phyloP scores from a whole-genome alignment of 1,140 invertebrate genomes.

The Hormaphis cornu region DNA sequence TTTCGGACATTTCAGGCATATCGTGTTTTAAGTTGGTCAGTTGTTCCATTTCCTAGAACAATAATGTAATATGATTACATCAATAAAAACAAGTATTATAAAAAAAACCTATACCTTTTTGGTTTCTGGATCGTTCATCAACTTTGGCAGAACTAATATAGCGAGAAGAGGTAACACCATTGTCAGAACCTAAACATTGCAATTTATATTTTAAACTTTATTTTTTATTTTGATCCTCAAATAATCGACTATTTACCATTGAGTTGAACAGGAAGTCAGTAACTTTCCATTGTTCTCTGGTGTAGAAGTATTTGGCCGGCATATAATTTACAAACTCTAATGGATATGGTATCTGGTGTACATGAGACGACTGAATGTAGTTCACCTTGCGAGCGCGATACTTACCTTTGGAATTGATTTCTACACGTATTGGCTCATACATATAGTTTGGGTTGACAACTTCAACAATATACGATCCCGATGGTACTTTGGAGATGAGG shows the following conservation, averaged over 20 bases:
- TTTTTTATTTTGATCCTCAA: not conserved
- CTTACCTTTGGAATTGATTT: constrained; percentile 94
- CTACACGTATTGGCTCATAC: constrained; percentile 86
- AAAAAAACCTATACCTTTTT: constrained; percentile 53
- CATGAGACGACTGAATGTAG: constrained; percentile 79
- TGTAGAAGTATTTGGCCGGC: constrained; percentile 84
- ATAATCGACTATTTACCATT: constrained; percentile 55
- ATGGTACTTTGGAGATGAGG: constrained; percentile 74
- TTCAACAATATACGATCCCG: constrained; percentile 92
- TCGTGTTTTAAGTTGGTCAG: constrained; percentile 72
- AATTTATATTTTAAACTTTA: constrained; percentile 21
- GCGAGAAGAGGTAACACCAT: constrained; percentile 87
- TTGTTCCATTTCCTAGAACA: constrained; percentile 74
- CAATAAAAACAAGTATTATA: not conserved
- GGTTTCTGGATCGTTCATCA: constrained; percentile 94
- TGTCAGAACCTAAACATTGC: constrained; percentile 64
- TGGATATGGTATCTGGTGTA: constrained; percentile 82
- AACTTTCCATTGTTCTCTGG: constrained; percentile 85
- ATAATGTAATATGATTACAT: constrained; percentile 30
- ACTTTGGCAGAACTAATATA: constrained; percentile 87
- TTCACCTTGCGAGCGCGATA: constrained; percentile 90
- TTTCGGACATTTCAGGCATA: constrained; percentile 84
- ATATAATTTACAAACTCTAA: constrained; percentile 73
- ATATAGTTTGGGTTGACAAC: constrained; percentile 79
- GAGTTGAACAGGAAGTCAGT: constrained; percentile 94